Base-by-base conservation (phyloP, 1,140 invertebrate species). In the Forficula auricularia region DNA sequence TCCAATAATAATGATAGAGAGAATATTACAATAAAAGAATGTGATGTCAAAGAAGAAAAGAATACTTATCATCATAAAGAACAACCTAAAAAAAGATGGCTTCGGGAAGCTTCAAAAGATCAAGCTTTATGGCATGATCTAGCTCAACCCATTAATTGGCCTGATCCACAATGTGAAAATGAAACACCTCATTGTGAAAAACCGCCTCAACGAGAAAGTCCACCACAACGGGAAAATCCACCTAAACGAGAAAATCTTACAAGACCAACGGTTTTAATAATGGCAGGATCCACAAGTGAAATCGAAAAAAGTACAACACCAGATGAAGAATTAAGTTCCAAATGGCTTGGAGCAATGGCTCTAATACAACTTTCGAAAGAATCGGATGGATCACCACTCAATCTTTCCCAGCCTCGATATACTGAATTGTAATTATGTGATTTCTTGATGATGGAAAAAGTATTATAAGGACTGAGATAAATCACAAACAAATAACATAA, bases 51-150 rank as follows among this genome's bases (percentile, higher is more conserved):
- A 2, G 39, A 43, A 9, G 60, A 64, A 45, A 36, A 14, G 43
- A 57, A n/a, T 51, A 57, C 0, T 53, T 50, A 0, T 57, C 58
- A 18, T 53, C 59, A 3, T 38, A 57, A 13, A 55, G 61, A 43
- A 42, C 64, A 73, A 45, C 71, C 72, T 15, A 75, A 75, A 53
- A 73, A 74, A 50, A 60, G 71, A n/a, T 75, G 73, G 73, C 49
- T 74, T 10, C 55, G 68, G 3, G 70, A 73, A 55, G 71, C 69
- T 1, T 61, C 65, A 15, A 51, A 68, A 18, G 68, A 75, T 12
- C 65, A 67, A 41, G 60, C 65, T 22, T 40, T 66, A 16, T 55
- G 55, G 50, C 46, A 53, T 56, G 48, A 64, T 56, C 44, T 70
- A 54, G 66, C 66, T 54, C 48, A 47, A 45, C 53, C 66, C 44